These are phyloP conservation scores for Elaphurus davidianus DNA, from an alignment of 2,113 vertebrate genomes.

Conservation along the genomic window DNA sequence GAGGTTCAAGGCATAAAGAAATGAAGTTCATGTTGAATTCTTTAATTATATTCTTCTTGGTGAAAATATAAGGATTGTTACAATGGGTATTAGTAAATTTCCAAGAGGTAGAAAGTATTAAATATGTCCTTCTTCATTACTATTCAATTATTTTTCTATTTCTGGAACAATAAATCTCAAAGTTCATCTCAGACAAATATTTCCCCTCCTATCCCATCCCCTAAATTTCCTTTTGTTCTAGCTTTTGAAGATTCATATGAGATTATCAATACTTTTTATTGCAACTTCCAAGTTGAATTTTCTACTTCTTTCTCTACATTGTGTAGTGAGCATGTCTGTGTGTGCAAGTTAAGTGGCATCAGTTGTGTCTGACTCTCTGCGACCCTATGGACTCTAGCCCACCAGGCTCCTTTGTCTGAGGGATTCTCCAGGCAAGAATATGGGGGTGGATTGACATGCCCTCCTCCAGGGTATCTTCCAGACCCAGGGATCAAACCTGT, in stretches of 20 bases:
- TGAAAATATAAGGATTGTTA: neutral
- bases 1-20: neutral
- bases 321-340: neutral
- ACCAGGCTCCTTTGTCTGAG: neutral
- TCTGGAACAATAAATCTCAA: slow-evolving; percentile 54
- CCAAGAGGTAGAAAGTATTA: neutral
- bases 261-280: neutral
- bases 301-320: neutral
- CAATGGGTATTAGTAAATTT: neutral
- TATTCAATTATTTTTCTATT: neutral
- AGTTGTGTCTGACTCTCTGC: neutral
- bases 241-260: slow-evolving; percentile 1
- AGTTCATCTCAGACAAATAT: slow-evolving; percentile 43
- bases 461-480: neutral
- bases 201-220: slow-evolving; percentile 1
- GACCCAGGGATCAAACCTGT: neutral
- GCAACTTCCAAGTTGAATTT: neutral
- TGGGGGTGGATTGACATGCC: neutral
- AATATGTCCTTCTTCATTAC: neutral
- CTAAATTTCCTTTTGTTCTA: neutral
- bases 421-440: neutral
- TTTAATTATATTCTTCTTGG: neutral
- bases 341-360: neutral
- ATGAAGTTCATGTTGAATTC: neutral
- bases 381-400: neutral